Evolutionary conservation across 53 echinoderm and acorn worm species (phyloP).

Genomic region (Holothuria leucospilota): DNA sequence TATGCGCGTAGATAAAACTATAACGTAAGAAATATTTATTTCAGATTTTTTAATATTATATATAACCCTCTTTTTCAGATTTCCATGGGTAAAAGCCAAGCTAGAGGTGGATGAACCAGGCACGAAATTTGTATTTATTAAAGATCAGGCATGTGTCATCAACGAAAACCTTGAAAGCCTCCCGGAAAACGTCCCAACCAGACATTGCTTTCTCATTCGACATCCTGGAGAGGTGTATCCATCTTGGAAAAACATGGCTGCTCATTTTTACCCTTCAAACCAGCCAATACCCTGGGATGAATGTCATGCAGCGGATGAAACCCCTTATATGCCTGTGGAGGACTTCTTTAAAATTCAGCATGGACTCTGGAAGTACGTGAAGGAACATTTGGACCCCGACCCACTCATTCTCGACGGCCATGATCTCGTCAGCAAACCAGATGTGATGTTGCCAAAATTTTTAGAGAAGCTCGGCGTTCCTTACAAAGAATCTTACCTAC

Average conservation of each 20-base stretch:
- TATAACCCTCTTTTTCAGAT: background rate
- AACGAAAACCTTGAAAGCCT: background rate
- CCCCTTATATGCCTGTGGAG: background rate
- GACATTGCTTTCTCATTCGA: constrained; percentile 13
- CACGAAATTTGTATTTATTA: constrained; percentile 28
- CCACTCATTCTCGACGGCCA: constrained; percentile 19
- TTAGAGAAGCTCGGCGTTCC: constrained; percentile 31
- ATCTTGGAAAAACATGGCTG: background rate
- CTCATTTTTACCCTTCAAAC: no score
- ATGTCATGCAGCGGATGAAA: constrained; percentile 18
- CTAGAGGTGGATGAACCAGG: constrained; percentile 4
- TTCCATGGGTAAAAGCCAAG: constrained; percentile 20
- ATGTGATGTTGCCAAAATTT: constrained; percentile 11
- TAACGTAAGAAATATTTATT: no score
- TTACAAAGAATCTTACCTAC: constrained; percentile 10
- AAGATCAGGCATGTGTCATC: constrained; percentile 25
- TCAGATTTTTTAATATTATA: no score
- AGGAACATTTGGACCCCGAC: constrained; percentile 25
- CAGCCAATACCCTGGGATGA: constrained; percentile 33
- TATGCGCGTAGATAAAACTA: no score
- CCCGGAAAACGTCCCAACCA: constrained; percentile 14
- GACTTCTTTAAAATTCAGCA: constrained; percentile 18
- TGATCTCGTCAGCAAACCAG: constrained; percentile 20
- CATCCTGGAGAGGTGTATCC: constrained; percentile 21
- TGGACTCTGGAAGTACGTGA: constrained; percentile 19